Evolutionary conservation across 2,888 invertebrate species (phyloP), one percentile per base, ranked within the genome.

Genomic region (Scrobipalpa costella): DNA sequence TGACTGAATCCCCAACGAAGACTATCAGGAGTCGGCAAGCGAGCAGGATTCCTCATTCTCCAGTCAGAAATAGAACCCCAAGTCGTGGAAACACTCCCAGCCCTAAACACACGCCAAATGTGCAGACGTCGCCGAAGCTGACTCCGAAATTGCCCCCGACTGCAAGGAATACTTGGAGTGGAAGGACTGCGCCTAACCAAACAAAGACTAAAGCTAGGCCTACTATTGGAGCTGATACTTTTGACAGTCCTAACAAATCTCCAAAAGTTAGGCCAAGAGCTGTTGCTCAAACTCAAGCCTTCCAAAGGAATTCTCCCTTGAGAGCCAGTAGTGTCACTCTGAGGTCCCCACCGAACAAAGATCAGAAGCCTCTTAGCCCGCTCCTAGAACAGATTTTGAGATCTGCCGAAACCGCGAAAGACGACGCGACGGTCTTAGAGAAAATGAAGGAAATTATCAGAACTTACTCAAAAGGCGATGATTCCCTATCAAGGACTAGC

Each of bases 111-210:
- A 76, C 76, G 49, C 69, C 84, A 27, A 77, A 77, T 71, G 71
- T 74, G 5, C 86, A 88, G 69, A 87, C 92, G 33, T 92, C 93
- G 63, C 86, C 85, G 6, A 91, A 90, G 74, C 67, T 86, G 34
- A 83, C 84, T 0, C 85, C 85, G 0, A 86, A 87, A 68, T 70
- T 90, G n/a, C 90, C 90, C 2, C 89, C 88, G 0, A 81, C 88
- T 52, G 77, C 93, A 1, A 93, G 94, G 63, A 95, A 95, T 71
- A 96, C 96, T 0, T 96, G 96, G 96, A 94, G 94, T 67, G 96
- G 96, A 0, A 92, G 96, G 44, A 84, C 88, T 7, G 90, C 86
- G 1, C 89, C 89, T 0, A 86, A 80, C 0, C 90, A 90, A 66
- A 66, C 77, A 0, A 90, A 89, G 72, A 64, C 80, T 0, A 91